Evolutionary conservation across 1,140 invertebrate genomes (phyloP).

Genomic region (Cecropterus lyciades): DNA sequence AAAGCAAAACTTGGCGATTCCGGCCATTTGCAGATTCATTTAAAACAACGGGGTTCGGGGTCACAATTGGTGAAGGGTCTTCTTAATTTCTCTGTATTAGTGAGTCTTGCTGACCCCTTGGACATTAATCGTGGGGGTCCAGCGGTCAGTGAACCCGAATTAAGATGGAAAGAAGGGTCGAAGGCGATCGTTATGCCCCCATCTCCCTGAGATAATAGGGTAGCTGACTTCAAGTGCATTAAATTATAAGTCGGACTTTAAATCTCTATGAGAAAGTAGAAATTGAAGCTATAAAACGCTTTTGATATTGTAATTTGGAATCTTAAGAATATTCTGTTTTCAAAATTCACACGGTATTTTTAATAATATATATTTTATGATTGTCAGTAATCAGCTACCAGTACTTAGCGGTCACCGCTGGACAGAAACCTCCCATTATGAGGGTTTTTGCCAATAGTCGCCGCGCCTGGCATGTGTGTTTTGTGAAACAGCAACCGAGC

Average conservation of each 20-base stretch:
- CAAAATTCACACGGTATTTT: slow-evolving; percentile 15
- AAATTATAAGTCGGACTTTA: slow-evolving; percentile 16
- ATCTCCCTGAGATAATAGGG: slow-evolving; percentile 32
- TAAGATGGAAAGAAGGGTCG: slow-evolving; percentile 68
- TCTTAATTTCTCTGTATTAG: slow-evolving; percentile 78
- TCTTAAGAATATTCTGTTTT: slow-evolving; percentile 1
- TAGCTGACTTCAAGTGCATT: slow-evolving; percentile 1
- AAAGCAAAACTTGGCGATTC: slow-evolving; percentile 15
- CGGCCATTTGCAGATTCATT: slow-evolving; percentile 30
- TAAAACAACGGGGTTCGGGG: slow-evolving; percentile 39
- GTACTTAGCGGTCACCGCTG: too few relatives aligned
- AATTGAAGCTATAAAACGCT: not conserved
- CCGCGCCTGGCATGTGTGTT: too few relatives aligned
- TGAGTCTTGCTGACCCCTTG: slow-evolving; percentile 72
- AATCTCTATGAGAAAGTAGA: slow-evolving; percentile 9
- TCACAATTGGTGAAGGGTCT: slow-evolving; percentile 65
- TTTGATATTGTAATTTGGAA: slow-evolving; percentile 9
- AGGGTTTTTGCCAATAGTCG: too few relatives aligned
- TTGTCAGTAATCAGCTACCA: too few relatives aligned
- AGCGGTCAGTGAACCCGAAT: slow-evolving; percentile 68
- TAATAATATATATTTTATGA: too few relatives aligned
- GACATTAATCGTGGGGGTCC: slow-evolving; percentile 75
- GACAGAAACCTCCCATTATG: too few relatives aligned
- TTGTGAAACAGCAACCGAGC: too few relatives aligned
- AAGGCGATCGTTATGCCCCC: slow-evolving; percentile 58